These are phyloP conservation scores for Malaclemys terrapin DNA, from an alignment of 2,113 vertebrate genomes.

Conservation along the genomic window DNA sequence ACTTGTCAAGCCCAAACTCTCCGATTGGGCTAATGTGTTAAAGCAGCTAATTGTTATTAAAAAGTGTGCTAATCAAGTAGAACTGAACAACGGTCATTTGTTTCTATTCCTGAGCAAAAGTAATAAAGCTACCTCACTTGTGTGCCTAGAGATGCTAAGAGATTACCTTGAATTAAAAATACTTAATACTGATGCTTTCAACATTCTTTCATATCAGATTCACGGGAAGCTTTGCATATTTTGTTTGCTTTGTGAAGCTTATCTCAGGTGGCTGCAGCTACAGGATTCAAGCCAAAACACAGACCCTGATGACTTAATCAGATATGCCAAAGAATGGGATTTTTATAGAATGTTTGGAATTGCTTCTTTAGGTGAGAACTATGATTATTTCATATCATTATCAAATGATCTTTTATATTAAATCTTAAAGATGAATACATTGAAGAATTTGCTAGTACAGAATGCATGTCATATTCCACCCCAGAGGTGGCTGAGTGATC, in stretches of 20 bases:
- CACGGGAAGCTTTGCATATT: constrained; percentile 96
- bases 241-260: constrained; percentile 96
- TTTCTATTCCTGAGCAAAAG: not conserved
- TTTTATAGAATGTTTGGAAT: constrained; percentile 95
- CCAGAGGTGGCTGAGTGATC: not conserved
- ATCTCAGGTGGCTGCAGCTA: constrained; percentile 92
- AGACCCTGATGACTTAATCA: constrained; percentile 94
- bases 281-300: constrained; percentile 88
- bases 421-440: not conserved
- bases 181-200: constrained; percentile 1
- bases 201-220: constrained; percentile 82
- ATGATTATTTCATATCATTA: not conserved
- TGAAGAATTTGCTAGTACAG: not conserved
- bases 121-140: not conserved
- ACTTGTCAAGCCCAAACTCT: not conserved
- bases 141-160: not conserved
- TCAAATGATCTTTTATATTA: not conserved
- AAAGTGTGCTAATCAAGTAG: not conserved
- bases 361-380: constrained; percentile 88
- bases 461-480: not conserved
- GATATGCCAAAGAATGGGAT: constrained; percentile 98
- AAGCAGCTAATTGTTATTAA: not conserved
- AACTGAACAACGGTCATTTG: not conserved
- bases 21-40: not conserved
- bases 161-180: constrained; percentile 3